Evolutionary conservation across 2,888 invertebrate genomes (phyloP), one percentile per base, ranked within the genome.

Genomic region (Cordilura impudica): DNA sequence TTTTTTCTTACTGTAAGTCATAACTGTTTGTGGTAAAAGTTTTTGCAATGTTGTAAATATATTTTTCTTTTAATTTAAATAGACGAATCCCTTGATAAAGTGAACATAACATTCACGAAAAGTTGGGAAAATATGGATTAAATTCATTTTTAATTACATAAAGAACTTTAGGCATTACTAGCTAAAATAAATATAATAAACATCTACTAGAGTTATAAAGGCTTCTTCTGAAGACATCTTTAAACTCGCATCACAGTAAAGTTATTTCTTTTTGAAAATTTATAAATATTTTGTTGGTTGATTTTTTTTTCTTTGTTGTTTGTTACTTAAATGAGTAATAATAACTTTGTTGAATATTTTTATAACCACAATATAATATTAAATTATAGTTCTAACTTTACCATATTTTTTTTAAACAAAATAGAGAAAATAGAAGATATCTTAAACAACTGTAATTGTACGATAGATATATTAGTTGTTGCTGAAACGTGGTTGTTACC

Each of bases 131-230:
- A n/a, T n/a, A n/a, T n/a, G n/a, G n/a, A n/a, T n/a, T n/a, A n/a
- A n/a, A n/a, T n/a, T n/a, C n/a, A n/a, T n/a, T n/a, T n/a, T n/a
- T n/a, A n/a, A n/a, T n/a, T n/a, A n/a, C n/a, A n/a, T n/a, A n/a
- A n/a, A n/a, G n/a, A n/a, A n/a, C n/a, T n/a, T n/a, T n/a, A n/a
- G n/a, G n/a, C n/a, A n/a, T n/a, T n/a, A n/a, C n/a, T n/a, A n/a
- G n/a, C n/a, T n/a, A n/a, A n/a, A n/a, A n/a, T n/a, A n/a, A n/a
- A n/a, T n/a, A n/a, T n/a, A n/a, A n/a, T n/a, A n/a, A 12, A 43
- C 43, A 43, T 43, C 43, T 43, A 43, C 43, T 43, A 43, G 43
- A 43, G 43, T 43, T 43, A 43, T 43, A 43, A 43, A 43, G 43
- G 43, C n/a, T n/a, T n/a, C 43, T 43, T 12, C 43, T 43, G 43